Base-by-base conservation (phyloP, 2,797 vertebrate genomes). In the Lagodon rhomboides region DNA sequence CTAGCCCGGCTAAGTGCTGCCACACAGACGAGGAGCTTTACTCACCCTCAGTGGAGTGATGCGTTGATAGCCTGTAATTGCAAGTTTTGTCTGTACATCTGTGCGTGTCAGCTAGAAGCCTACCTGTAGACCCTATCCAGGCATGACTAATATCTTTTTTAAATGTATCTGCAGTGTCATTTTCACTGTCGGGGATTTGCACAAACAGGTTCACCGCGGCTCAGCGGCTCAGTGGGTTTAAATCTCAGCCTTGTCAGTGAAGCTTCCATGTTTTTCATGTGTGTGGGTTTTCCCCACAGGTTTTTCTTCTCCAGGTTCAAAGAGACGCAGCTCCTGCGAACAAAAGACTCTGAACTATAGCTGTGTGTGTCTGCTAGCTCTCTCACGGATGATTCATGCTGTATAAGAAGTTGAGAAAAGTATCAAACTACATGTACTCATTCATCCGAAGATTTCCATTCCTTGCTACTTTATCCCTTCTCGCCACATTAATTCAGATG, bases 11-110 rank as follows among this genome's bases (percentile, higher is more conserved):
- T 79, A 54, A 75, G 63, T 50, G 62, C 84, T 83, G 68, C 67
- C 54, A 17, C 65, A 22, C 77, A 91, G 88, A 89, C 90, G 87
- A 87, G 86, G 83, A 86, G 71, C 73, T 84, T 91, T 90, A 93
- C 86, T 93, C 90, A 94, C 73, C 67, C 38, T 59, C 77, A 38
- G 50, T 66, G 82, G 60, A 80, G 83, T 46, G 80, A 77, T 64
- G 61, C 22, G 51, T 77, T 87, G 69, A 80, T 68, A 71, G 72
- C 58, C 47, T 73, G 61, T 87, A 81, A 83, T 76, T 82, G 65
- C 60, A 49, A 22, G 83, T 82, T 85, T 51, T 76, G 81, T 87
- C 86, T 82, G 56, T 16, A 20, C 60, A 63, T 86, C 58, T 86
- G 58, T 60, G 34, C 79, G 78, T 85, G 87, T 92, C 87, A 85